A percentile compares a stretch with the other conserved stretches of the same genome.
phyloP scores from a whole-genome alignment of 2,113 vertebrate genomes.

The Chlorodrepanis virens region DNA sequence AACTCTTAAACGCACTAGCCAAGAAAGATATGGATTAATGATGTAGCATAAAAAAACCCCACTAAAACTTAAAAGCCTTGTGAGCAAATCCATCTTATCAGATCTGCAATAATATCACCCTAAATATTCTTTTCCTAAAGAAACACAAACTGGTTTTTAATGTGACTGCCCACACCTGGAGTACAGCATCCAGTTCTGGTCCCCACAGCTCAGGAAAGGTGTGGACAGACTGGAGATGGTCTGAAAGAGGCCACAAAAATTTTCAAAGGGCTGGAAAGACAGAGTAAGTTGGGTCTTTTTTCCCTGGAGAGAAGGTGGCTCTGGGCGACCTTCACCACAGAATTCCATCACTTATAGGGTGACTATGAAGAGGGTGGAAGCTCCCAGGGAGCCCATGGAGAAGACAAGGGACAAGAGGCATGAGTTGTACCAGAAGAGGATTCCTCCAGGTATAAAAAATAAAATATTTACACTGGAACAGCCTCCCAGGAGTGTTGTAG shows the following conservation, averaged over 20 bases:
- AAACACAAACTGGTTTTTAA: not conserved
- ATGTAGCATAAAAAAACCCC: not conserved
- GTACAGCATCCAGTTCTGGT: accelerated
- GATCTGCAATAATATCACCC: not conserved
- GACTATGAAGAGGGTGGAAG: not conserved
- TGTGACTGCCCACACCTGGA: too few relatives aligned
- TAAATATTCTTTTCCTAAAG: not conserved
- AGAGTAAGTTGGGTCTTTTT: not conserved
- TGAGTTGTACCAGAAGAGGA: not conserved
- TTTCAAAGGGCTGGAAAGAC: not conserved
- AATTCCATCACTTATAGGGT: not conserved
- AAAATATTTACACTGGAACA: not conserved
- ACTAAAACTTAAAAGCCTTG: not conserved
- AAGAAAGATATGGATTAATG: not conserved
- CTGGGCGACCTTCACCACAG: not conserved
- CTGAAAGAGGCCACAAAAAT: not conserved
- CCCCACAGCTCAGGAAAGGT: not conserved
- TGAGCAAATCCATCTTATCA: not conserved
- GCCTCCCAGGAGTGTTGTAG: not conserved
- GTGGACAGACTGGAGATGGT: not conserved
- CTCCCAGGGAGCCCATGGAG: not conserved
- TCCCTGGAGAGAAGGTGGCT: not conserved
- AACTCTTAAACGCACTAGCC: not conserved
- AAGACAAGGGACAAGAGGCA: not conserved
- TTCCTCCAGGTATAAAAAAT: not conserved